Base-by-base conservation (phyloP, 1,140 invertebrate species). In the Colletes gigas region DNA sequence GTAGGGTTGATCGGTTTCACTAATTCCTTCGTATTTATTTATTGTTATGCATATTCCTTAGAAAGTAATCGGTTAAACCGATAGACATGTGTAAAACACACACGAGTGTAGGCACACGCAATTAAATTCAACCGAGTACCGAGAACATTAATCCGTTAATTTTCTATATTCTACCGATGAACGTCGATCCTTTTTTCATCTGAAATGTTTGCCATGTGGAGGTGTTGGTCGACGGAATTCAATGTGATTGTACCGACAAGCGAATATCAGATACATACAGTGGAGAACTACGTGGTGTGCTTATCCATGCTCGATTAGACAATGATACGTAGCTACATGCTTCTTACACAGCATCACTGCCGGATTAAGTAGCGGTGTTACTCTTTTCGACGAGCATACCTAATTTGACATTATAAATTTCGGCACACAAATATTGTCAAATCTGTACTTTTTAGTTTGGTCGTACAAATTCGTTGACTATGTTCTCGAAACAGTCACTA, bases 261-360 rank as follows among this genome's bases (percentile, higher is more conserved):
- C 59, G 59, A 75, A 50, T 71, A 67, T 60, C 39, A 62, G 50
- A 83, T 69, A 65, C 65, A 39, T 75, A 71, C n/a, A 83, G 9
- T 67, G 44, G 15, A 81, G 54, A 84, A 69, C 52, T 54, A 80
- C 54, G 54, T 66, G 59, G 19, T 76, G 70, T 85, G 63, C 74
- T 74, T 82, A 68, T 59, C 52, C 77, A 66, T 69, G 47, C 83
- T 78, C 63, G 66, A 75, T 76, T 72, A 85, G 66, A 72, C 39
- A 62, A 69, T n/a, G 57, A 68, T 78, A 78, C 62, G 55, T 81
- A 78, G 60, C 21, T 50, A 81, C 52, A 78, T 71, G 82, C 72
- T 85, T 72, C 52, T 85, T 78, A 74, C 72, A 81, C 59, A 84
- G 84, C 74, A 82, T 86, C 83, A 86, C 83, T 86, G 84, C 83